Evolutionary conservation across 2,113 vertebrate genomes (phyloP).

Genomic region (Zosterops lateralis): DNA sequence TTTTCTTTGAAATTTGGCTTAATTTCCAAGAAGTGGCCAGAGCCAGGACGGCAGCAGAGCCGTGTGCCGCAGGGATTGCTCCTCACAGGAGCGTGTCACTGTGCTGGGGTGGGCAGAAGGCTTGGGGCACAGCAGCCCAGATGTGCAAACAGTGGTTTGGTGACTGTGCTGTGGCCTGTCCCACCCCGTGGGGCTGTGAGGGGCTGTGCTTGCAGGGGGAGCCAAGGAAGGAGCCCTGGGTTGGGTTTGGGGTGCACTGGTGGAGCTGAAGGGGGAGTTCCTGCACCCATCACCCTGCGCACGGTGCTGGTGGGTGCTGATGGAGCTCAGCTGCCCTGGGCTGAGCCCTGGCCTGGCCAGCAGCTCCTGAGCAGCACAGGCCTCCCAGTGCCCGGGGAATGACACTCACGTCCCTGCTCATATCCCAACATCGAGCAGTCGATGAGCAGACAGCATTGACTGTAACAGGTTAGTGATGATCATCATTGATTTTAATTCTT

Average conservation of each 20-base stretch:
- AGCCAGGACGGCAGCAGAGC: background rate
- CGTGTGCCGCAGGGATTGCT: background rate
- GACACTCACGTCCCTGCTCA: rapidly evolving
- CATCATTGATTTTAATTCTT: slow-evolving; percentile 44
- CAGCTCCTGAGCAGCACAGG: background rate
- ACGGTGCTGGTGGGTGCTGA: background rate
- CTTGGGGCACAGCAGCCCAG: rapidly evolving
- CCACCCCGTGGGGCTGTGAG: rapidly evolving
- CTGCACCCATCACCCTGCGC: rapidly evolving
- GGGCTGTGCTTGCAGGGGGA: background rate
- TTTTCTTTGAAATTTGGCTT: slow-evolving; percentile 59
- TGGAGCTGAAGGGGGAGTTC: background rate
- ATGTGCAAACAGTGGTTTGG: rapidly evolving
- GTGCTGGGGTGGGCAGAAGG: background rate
- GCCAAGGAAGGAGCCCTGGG: background rate
- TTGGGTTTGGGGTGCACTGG: rapidly evolving
- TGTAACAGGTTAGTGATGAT: background rate
- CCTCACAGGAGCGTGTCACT: background rate
- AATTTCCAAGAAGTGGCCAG: background rate
- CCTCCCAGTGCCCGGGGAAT: background rate
- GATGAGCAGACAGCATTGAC: background rate
- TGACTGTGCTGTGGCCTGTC: background rate
- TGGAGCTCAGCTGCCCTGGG: background rate
- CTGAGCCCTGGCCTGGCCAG: background rate
- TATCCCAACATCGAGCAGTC: background rate